Percentiles rank a stretch among this genome's conserved stretches.
Evolutionary conservation across 2,113 vertebrate species (phyloP).

Genomic region (Tachysurus fulvidraco): DNA sequence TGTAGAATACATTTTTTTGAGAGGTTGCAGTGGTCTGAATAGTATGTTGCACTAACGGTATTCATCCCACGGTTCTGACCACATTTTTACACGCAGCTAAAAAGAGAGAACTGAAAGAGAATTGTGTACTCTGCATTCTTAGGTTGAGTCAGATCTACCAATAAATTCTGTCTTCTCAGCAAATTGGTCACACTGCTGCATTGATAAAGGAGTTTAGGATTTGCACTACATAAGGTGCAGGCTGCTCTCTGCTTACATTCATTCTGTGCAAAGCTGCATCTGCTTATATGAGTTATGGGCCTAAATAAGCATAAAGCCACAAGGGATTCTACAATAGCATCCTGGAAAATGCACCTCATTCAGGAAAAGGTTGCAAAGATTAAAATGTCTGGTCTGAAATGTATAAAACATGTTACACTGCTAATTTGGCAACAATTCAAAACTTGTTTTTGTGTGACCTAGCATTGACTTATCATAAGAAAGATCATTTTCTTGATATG

Average conservation of each 20-base stretch:
- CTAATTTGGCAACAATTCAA: background rate
- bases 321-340: conserved; percentile 63
- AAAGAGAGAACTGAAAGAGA: conserved; percentile 9
- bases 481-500: conserved; percentile 26
- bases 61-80: conserved; percentile 28
- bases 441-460: background rate
- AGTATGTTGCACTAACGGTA: conserved; percentile 41
- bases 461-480: conserved; percentile 22
- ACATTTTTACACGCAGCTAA: conserved; percentile 11
- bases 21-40: conserved; percentile 33
- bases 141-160: conserved; percentile 61
- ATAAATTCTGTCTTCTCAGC: conserved; percentile 69
- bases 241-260: conserved; percentile 62
- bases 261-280: conserved; percentile 56
- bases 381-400: conserved; percentile 28
- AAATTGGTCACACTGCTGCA: conserved; percentile 65
- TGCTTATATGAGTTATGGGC: conserved; percentile 67
- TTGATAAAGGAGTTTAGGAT: conserved; percentile 67
- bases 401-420: background rate
- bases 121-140: conserved; percentile 43
- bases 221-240: conserved; percentile 46
- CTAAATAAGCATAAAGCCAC: conserved; percentile 59
- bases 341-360: conserved; percentile 60
- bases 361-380: conserved; percentile 67
- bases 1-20: conserved; percentile 2